Conservation (phyloP, 2,888 invertebrate genomes). For the Pachliopta kotzebuea region DNA sequence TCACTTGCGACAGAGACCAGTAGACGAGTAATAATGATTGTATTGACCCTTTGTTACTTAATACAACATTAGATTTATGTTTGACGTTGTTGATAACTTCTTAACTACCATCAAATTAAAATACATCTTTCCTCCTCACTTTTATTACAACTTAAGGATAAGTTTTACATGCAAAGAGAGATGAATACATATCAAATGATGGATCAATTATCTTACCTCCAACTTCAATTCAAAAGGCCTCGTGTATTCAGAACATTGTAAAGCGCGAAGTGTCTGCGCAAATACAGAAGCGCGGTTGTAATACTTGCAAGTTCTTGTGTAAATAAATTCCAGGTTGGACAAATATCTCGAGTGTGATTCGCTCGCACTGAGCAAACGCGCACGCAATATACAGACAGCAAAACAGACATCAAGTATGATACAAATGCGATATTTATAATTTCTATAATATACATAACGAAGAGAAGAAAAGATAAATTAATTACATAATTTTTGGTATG, state of each 20-base stretch:
- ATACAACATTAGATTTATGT: too few species aligned
- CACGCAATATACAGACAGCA: slow-evolving; percentile 1
- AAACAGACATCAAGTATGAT: neutral
- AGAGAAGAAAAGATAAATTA: too few species aligned
- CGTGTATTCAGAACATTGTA: neutral
- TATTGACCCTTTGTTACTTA: too few species aligned
- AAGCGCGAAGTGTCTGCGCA: slow-evolving; percentile 6
- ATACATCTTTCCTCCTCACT: too few species aligned
- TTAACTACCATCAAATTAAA: too few species aligned
- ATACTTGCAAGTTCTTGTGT: slow-evolving; percentile 5
- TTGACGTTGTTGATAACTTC: too few species aligned
- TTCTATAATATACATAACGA: neutral
- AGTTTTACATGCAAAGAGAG: neutral
- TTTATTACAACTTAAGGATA: neutral
- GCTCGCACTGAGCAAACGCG: slow-evolving; percentile 5
- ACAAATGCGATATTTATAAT: neutral
- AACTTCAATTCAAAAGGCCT: neutral
- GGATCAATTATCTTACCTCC: neutral
- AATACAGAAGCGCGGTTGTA: slow-evolving; percentile 17
- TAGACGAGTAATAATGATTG: too few species aligned
- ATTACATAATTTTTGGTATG: too few species aligned
- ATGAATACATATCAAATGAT: neutral
- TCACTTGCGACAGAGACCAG: too few species aligned
- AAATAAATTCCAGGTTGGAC: slow-evolving; percentile 10
- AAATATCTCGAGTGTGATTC: slow-evolving; percentile 19